Base-by-base conservation (phyloP, 1,140 invertebrate species). In the Plutomurus gul region DNA sequence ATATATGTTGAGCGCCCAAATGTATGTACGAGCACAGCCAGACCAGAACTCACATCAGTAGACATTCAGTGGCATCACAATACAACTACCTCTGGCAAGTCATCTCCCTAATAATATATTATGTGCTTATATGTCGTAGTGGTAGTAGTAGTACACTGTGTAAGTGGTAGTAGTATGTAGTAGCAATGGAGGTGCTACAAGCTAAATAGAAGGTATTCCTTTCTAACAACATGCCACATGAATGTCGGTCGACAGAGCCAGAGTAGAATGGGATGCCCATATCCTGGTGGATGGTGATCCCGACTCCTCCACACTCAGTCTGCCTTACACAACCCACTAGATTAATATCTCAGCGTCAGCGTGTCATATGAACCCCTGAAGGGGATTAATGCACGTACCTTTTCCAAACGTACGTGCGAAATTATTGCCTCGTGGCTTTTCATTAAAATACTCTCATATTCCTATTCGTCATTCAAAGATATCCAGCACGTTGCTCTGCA, bases 351-450 rank as follows among this genome's bases (percentile, higher is more conserved):
- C 74, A 56, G 77, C 46, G 65, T 80, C 75, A 77, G 72, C 79
- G 82, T 83, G 82, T 81, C 82, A 81, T 74, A 75, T 65, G 71
- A 51, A 79, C 43, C 73, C 76, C 76, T 47, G 51, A 76, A 76
- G 75, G 74, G 82, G 82, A 81, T 83, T 83, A 83, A 77, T 78
- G 77, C 76, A 71, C 72, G 71, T 81, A 81, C 80, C 80, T 81
- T 81, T 81, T 81, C 37, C 25, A 49, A 65, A 75, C 76, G 79
- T 77, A 81, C 78, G 81, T 82, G 78, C 36, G 76, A 78, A 82
- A 82, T 77, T 82, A 75, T 77, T 82, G 81, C 77, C 81, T 82
- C 75, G 77, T 82, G 79, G 76, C 82, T 79, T 81, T 79, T 81
- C 82, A 83, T 83, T 81, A 83, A 81, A 79, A 74, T 78, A 18